Base-by-base conservation (phyloP, 2,113 vertebrate genomes). In the Nothobranchius furzeri region DNA sequence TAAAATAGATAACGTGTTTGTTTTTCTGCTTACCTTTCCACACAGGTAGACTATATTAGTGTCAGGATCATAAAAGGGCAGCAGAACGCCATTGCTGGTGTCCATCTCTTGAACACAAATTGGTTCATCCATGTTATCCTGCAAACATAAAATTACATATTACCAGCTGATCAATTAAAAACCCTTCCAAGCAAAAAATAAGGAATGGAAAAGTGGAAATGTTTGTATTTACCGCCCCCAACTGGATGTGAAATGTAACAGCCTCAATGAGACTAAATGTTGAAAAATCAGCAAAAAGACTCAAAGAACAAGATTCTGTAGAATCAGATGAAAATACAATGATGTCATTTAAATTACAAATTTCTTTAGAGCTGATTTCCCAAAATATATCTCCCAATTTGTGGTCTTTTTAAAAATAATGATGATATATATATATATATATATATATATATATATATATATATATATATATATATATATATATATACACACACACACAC, bases 71-170 rank as follows among this genome's bases (percentile, higher is more conserved):
- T 98, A 98, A 88, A 99, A 99, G 0, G 97, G 97, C 58, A 99
- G 93, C 87, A 99, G 84, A 6, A 99, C 94, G 4, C 97, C 97
- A 0, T 98, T 99, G 90, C 97, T 99, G 53, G 93, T 95, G 90
- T 99, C 97, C 96, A 99, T 97, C 88, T 99, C 97, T 6, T 98
- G 96, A 57, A 98, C 95, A 46, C 96, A 95, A 54, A 98, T 97
- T 0, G 96, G 96, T 54, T 98, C 97, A 1, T 98, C 95, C 95
- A 98, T 95, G 80, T 92, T 98, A 87, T 98, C 95, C 97, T 99
- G 88, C 1, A 64, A 68, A 81, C 37, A 79, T 10, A 70, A 50
- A 43, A 14, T 6, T 1, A 24, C 36, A 25, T 6, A 47, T 51
- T 60, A 40, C 72, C 1, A 13, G 54, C 15, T 4, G 4, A 6